Evolutionary conservation across 2,797 vertebrate genomes (phyloP).

Genomic region (Poecile montanus): DNA sequence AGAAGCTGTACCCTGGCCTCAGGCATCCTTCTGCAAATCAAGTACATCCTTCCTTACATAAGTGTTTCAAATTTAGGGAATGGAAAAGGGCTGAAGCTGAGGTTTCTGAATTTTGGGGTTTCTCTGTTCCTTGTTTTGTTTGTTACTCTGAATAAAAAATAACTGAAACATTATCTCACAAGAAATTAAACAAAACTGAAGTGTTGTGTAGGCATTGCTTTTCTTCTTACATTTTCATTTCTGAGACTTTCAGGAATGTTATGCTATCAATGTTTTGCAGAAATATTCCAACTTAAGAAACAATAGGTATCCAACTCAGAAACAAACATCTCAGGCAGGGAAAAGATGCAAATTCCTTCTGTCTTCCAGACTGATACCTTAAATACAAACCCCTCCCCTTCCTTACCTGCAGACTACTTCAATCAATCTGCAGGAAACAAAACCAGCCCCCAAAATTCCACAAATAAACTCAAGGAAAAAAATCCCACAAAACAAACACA

Average conservation of each 20-base stretch:
- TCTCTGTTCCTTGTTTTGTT: background rate
- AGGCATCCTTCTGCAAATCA: background rate
- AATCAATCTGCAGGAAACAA: background rate
- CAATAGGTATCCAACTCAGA: background rate
- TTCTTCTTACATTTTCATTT: background rate
- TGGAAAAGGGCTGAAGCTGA: background rate
- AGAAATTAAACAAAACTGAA: background rate
- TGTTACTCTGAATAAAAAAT: background rate
- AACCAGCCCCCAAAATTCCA: background rate
- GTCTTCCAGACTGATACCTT: background rate
- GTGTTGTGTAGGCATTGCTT: background rate
- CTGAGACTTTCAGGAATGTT: background rate
- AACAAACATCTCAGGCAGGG: background rate
- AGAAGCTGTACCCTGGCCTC: background rate
- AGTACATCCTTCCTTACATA: fast-evolving
- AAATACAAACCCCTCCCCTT: background rate
- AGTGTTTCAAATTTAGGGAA: background rate
- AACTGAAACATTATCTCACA: background rate
- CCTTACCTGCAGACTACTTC: background rate
- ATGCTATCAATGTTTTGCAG: background rate
- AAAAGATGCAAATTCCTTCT: background rate
- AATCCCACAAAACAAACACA: fast-evolving
- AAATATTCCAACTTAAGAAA: background rate
- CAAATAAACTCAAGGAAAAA: background rate
- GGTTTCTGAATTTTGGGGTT: background rate